A percentile compares a stretch with the other conserved stretches of the same genome.
These are phyloP conservation scores for Anoplius nigerrimus DNA, from an alignment of 2,888 invertebrate species.

Conservation along the genomic window DNA sequence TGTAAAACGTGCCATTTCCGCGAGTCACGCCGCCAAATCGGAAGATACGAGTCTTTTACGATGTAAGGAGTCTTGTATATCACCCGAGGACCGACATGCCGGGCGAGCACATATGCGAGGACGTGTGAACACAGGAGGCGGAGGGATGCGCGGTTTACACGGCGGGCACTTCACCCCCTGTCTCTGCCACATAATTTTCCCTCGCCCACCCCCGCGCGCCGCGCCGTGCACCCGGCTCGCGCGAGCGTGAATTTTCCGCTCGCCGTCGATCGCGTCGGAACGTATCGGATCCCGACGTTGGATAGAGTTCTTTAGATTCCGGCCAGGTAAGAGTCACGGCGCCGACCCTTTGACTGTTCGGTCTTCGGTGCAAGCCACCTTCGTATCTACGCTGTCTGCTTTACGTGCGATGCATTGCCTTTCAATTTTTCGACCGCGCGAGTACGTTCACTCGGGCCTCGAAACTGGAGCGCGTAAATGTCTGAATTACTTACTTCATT, in stretches of 20 bases:
- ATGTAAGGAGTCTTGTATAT: constrained; percentile 36
- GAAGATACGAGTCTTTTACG: constrained; percentile 54
- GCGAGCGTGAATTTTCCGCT: no score
- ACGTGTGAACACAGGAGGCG: not conserved
- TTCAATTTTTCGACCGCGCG: no score
- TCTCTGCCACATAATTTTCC: constrained; percentile 28
- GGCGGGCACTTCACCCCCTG: constrained; percentile 27
- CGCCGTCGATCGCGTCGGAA: constrained; percentile 15
- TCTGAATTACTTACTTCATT: not conserved
- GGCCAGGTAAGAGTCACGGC: no score
- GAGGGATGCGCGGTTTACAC: not conserved
- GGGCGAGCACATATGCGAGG: constrained; percentile 12
- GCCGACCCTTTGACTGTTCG: no score
- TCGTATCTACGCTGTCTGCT: no score
- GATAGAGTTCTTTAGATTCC: no score
- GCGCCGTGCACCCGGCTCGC: no score
- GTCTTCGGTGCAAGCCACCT: no score
- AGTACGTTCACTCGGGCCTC: no score
- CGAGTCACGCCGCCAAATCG: constrained; percentile 40
- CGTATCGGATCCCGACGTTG: not conserved
- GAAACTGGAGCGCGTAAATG: not conserved
- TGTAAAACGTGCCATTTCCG: constrained; percentile 49
- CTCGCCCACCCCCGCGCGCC: constrained; percentile 7
- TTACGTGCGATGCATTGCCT: no score
- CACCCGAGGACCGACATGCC: constrained; percentile 12